These are phyloP conservation scores for Muscidifurax raptorellus DNA, from an alignment of 1,140 invertebrate genomes.

Conservation along the genomic window DNA sequence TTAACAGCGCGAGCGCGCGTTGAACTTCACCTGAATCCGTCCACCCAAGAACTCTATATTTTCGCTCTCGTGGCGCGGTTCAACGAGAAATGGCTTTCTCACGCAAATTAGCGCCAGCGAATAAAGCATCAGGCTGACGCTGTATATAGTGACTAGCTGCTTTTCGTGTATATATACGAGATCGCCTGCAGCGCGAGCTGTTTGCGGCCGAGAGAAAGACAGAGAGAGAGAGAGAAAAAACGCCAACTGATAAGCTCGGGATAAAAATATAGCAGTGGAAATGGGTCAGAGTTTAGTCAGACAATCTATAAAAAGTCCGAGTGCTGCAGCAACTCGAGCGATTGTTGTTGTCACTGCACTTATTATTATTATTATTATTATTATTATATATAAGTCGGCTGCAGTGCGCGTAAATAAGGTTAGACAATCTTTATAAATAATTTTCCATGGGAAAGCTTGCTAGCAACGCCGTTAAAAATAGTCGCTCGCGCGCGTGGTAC, in stretches of 20 bases:
- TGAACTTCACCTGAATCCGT: too few relatives aligned
- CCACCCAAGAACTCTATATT: too few relatives aligned
- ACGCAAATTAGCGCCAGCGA: too few relatives aligned
- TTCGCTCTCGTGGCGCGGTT: too few relatives aligned
- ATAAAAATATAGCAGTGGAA: neutral
- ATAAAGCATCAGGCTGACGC: too few relatives aligned
- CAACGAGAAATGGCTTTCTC: too few relatives aligned
- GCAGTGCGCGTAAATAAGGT: neutral
- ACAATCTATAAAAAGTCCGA: neutral
- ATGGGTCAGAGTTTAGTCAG: neutral
- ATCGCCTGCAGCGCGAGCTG: too few relatives aligned
- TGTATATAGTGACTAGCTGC: neutral
- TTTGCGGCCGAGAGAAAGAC: too few relatives aligned
- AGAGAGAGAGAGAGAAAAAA: neutral
- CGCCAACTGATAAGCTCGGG: neutral
- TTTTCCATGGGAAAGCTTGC: neutral
- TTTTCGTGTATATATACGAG: too few relatives aligned
- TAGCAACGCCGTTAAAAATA: neutral
- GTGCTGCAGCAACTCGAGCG: neutral
- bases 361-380: neutral
- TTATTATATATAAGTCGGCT: neutral
- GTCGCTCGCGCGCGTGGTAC: too few relatives aligned
- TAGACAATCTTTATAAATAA: neutral
- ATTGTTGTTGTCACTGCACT: neutral
- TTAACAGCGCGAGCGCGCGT: too few relatives aligned